A percentile compares a stretch with the other conserved stretches of the same genome.
Evolutionary conservation across 2,888 invertebrate species (phyloP).

Genomic region (Tribolium freemani): DNA sequence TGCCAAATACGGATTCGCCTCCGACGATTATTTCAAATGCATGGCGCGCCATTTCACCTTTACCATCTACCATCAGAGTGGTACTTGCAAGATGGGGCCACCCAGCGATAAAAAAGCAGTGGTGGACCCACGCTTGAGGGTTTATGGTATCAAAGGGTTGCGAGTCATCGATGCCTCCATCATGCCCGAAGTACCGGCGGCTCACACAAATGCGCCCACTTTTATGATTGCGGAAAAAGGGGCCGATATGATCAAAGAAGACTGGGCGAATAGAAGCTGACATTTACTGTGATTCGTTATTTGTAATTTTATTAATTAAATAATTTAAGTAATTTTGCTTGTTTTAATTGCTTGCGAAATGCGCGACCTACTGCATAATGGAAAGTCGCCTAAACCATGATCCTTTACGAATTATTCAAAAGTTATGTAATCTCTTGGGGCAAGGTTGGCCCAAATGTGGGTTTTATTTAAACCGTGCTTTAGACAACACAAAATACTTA

Average conservation of each 20-base stretch:
- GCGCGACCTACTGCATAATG: no score
- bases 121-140: slow-evolving; percentile 74
- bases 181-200: slow-evolving; percentile 83
- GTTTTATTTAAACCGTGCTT: neutral
- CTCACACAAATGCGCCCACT: slow-evolving; percentile 83
- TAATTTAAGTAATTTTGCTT: neutral
- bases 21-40: slow-evolving; percentile 80
- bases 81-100: slow-evolving; percentile 79
- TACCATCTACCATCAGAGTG: slow-evolving; percentile 79
- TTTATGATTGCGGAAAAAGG: slow-evolving; percentile 89
- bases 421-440: no score
- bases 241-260: slow-evolving; percentile 78
- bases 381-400: no score
- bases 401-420: no score
- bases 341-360: neutral
- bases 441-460: no score
- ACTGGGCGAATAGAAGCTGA: slow-evolving; percentile 61
- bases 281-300: slow-evolving; percentile 18
- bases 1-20: slow-evolving; percentile 71
- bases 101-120: slow-evolving; percentile 73
- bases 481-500: neutral
- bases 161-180: slow-evolving; percentile 85
- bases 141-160: slow-evolving; percentile 77
- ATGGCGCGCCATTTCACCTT: slow-evolving; percentile 77
- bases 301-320: neutral